phyloP scores from a whole-genome alignment of 2,113 vertebrate species.

The Urocitellus parryii region DNA sequence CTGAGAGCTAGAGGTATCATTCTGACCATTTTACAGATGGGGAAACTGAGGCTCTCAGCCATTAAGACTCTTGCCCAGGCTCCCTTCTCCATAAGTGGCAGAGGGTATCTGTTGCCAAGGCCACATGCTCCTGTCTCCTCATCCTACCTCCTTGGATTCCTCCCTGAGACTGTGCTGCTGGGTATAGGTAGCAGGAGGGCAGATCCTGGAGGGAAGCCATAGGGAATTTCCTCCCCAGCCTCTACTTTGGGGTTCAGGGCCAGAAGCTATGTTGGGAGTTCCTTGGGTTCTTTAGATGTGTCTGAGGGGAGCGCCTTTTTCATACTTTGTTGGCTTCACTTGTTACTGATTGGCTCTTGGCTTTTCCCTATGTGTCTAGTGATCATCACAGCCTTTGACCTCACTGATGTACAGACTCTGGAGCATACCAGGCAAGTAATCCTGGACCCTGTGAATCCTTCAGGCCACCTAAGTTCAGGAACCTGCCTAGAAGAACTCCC shows the following conservation, averaged over 20 bases:
- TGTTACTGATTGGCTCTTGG: neutral
- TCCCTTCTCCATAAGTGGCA: accelerated
- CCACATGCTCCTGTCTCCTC: neutral
- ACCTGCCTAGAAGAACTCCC: neutral
- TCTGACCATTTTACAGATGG: neutral
- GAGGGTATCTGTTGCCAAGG: neutral
- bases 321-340: accelerated
- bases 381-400: constrained; percentile 90
- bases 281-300: neutral
- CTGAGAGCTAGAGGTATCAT: neutral
- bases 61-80: neutral
- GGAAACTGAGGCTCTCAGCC: neutral
- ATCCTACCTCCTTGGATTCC: neutral
- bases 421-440: constrained; percentile 92
- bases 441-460: neutral
- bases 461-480: neutral
- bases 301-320: neutral
- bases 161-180: neutral
- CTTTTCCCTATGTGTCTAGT: constrained; percentile 77
- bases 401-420: constrained; percentile 90
- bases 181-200: too few relatives aligned
- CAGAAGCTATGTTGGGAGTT: neutral
- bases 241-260: neutral
- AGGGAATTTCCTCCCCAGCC: neutral
- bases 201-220: neutral